A percentile compares a stretch with the other conserved stretches of the same genome.
Evolutionary conservation across 2,888 invertebrate species (phyloP).

Genomic region (Coenonympha glycerion): DNA sequence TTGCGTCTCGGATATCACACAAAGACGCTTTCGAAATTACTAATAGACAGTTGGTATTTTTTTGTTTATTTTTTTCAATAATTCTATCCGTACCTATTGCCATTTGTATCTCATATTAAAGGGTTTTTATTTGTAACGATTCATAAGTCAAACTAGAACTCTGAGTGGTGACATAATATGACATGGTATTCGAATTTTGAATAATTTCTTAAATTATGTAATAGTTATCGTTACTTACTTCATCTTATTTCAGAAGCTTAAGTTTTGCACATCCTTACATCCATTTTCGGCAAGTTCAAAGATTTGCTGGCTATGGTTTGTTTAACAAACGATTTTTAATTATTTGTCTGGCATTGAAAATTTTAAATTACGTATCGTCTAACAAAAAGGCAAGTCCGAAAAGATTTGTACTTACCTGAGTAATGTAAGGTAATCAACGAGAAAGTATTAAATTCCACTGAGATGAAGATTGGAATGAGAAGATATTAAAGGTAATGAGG

Average conservation of each 20-base stretch:
- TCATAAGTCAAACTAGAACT: too few relatives aligned
- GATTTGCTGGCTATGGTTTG: constrained; percentile 51
- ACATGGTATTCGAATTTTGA: too few relatives aligned
- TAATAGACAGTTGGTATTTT: background rate
- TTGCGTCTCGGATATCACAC: constrained; percentile 3
- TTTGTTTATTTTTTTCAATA: too few relatives aligned
- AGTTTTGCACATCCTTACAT: background rate
- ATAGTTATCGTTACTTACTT: too few relatives aligned
- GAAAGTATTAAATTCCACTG: constrained; percentile 21
- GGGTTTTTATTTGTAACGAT: too few relatives aligned
- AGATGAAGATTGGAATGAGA: constrained; percentile 9
- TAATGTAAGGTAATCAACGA: constrained; percentile 25
- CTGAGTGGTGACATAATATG: too few relatives aligned
- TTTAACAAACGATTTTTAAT: constrained; percentile 67
- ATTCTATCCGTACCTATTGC: too few relatives aligned
- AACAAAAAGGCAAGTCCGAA: background rate
- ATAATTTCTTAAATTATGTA: too few relatives aligned
- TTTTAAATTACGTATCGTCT: constrained; percentile 23
- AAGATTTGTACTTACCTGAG: constrained; percentile 13
- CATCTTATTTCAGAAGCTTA: too few relatives aligned
- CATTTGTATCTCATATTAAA: too few relatives aligned
- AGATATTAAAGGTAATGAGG: constrained; percentile 11
- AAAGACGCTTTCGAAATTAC: background rate
- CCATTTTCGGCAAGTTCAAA: constrained; percentile 58
- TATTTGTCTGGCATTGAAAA: constrained; percentile 44